Evolutionary conservation across 2,113 vertebrate species (phyloP), one percentile per base, ranked within the genome.

Genomic region (Pterocles burchelli): DNA sequence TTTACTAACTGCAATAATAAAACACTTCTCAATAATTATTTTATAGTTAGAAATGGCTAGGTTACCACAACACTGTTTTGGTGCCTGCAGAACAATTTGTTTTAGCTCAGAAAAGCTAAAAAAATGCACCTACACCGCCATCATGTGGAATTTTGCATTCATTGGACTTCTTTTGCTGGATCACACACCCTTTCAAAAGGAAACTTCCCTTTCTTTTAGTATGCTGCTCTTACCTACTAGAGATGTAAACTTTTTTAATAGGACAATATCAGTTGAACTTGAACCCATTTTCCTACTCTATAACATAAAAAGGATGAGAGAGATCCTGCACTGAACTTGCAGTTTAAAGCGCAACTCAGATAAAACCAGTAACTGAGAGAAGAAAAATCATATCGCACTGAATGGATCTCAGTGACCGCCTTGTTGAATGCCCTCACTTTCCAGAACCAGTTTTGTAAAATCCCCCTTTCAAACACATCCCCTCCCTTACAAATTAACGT

Each of bases 91-190:
- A 62, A 31, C 12, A 6, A 31, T 38, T 63, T 46, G 1, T 11
- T 67, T 70, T 43, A 33, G 13, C 12, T 41, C 12, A 13, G 26
- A 8, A 26, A 54, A 41, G 7, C 34, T 34, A 34, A 6, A 38
- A 68, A 66, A 29, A 45, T 45, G 33, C 49, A 55, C 38, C 70
- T 85, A n/a, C 28, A 48, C 28, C 16, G 93, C 96, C 97, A 96
- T 21, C 97, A 80, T 36, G 94, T 90, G 97, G 91, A 28, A 25
- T 76, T 84, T 29, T n/a, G 49, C 68, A 55, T 4, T 21, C 31
- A 24, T 13, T 13, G 31, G 3, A 18, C 28, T 57, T 25, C 9
- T 19, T 79, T 36, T 11, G 18, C 34, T 8, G 13, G 7, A 1
- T 38, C 25, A 68, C 48, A 48, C 3, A 8, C 3, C 3, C 9